phyloP scores from a whole-genome alignment of 2,113 vertebrate species.

The Oncorhynchus tshawytscha region DNA sequence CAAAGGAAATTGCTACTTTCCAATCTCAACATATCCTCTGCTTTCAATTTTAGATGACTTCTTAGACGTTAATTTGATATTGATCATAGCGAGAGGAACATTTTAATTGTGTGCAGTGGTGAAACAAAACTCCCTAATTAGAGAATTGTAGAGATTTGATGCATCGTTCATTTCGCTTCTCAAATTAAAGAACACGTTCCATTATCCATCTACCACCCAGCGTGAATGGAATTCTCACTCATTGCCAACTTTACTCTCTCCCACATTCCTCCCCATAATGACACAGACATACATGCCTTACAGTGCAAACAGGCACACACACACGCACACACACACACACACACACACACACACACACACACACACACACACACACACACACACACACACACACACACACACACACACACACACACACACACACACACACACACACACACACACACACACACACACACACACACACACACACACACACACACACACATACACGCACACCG shows the following conservation, averaged over 20 bases:
- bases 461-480: too few relatives aligned
- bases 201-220: conserved; percentile 29
- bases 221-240: conserved; percentile 33
- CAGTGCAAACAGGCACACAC: not conserved
- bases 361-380: not conserved
- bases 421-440: not conserved
- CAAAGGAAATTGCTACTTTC: not conserved
- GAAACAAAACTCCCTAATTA: conserved; percentile 28
- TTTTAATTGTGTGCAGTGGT: not conserved
- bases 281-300: conserved; percentile 6
- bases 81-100: not conserved
- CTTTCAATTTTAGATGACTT: not conserved
- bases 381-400: not conserved
- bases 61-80: conserved; percentile 6
- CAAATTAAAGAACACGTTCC: conserved; percentile 28
- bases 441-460: too few relatives aligned
- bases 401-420: not conserved
- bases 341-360: not conserved
- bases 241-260: conserved; percentile 20
- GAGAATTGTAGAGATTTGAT: conserved; percentile 40
- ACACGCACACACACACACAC: not conserved
- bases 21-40: conserved; percentile 14
- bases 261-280: conserved; percentile 9
- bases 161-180: conserved; percentile 26
- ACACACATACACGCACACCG: not conserved